These are phyloP conservation scores for Dynastes maya DNA, from an alignment of 2,888 invertebrate genomes.

Conservation along the genomic window DNA sequence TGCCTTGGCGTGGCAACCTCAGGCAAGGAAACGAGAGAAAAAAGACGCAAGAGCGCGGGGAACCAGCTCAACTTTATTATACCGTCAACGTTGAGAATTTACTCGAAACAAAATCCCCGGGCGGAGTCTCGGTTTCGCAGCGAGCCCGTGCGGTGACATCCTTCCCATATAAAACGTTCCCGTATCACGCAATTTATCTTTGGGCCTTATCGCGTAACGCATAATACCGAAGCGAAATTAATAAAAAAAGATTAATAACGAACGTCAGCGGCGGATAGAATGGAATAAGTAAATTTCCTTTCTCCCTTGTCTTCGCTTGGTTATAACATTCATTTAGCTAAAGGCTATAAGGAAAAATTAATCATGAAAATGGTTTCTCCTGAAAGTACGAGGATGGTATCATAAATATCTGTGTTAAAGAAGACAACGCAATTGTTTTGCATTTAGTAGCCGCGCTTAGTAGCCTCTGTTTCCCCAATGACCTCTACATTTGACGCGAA, in stretches of 20 bases:
- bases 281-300: constrained; percentile 7
- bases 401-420: too few relatives aligned
- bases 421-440: too few relatives aligned
- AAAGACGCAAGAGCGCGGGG: not conserved
- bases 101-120: constrained; percentile 5
- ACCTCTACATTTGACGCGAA: too few relatives aligned
- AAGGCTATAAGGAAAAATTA: not conserved
- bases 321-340: constrained; percentile 15
- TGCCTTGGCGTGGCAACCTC: too few relatives aligned
- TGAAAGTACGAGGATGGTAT: too few relatives aligned
- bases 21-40: not conserved
- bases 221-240: constrained; percentile 20
- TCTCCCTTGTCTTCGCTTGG: not conserved
- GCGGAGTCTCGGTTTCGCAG: not conserved
- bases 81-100: constrained; percentile 19
- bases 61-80: constrained; percentile 13
- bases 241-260: constrained; percentile 27
- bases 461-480: too few relatives aligned
- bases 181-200: constrained; percentile 33
- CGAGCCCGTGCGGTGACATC: not conserved
- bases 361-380: not conserved
- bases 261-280: constrained; percentile 27
- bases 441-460: too few relatives aligned
- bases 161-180: not conserved
- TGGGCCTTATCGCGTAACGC: constrained; percentile 11